Evolutionary conservation across 2,797 vertebrate genomes (phyloP), one percentile per base, ranked within the genome.

Genomic region (Lates japonicus): DNA sequence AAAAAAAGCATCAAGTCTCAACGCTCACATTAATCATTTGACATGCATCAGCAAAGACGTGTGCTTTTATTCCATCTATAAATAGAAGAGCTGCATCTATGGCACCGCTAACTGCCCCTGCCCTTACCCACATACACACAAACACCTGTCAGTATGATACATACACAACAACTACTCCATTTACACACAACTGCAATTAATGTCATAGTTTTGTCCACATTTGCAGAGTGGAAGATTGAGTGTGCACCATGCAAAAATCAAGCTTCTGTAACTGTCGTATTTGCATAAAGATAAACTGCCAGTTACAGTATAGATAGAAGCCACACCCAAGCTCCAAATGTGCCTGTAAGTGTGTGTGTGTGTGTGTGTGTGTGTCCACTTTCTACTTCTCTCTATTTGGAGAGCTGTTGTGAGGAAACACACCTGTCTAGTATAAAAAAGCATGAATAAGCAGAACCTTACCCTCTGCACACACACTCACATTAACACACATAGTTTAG

Each of bases 371-470:
- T 42, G 41, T 51, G 60, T 60, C 25, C 9, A 48, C 68, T 52
- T 74, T 78, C 62, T 70, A 49, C 48, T 57, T 74, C 1, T 44
- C 52, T 72, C 41, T 87, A 86, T 91, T 89, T 93, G 84, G 73
- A 68, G 61, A 91, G 84, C 89, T 86, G 82, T 68, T 46, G 49
- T 41, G 75, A 73, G 64, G 73, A 87, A 83, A 84, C 76, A 88
- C 88, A 93, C 81, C 88, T 89, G 90, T 78, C 86, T 77, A 79
- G 60, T 69, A 51, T 74, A 19, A 76, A 84, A 83, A 70, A 31
- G 44, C 44, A 74, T 51, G 70, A 73, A 84, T 65, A 83, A 62
- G 55, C 68, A 83, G 37, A 72, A 63, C 71, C 59, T 66, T 71
- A 68, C 13, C 46, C 63, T 63, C 46, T 44, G 20, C 41, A 9